Evolutionary conservation across 1,140 invertebrate genomes (phyloP).

Genomic region (Zaprionus taronus): DNA sequence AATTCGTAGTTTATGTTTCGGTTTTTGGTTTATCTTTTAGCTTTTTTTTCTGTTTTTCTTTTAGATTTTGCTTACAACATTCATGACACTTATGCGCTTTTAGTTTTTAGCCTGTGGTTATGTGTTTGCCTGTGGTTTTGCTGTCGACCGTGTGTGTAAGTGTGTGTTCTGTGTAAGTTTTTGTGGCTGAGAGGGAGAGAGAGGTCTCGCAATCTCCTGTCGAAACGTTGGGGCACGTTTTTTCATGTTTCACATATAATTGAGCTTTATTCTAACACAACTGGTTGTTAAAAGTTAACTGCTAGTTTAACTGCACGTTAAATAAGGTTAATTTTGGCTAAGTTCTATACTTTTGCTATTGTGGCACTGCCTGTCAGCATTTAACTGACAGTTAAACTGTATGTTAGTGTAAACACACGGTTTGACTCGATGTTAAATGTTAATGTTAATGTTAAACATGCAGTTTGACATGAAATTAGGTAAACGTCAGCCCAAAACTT

Average conservation of each 20-base stretch:
- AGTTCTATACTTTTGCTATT: background rate
- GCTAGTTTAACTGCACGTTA: background rate
- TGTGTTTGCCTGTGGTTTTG: slow-evolving; percentile 15
- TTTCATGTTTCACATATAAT: slow-evolving; percentile 2
- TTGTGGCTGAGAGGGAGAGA: slow-evolving; percentile 17
- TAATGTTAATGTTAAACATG: background rate
- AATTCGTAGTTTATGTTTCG: slow-evolving; percentile 40
- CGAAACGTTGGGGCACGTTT: slow-evolving; percentile 9
- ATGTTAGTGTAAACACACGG: background rate
- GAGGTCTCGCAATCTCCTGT: slow-evolving; percentile 1
- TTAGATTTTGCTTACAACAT: slow-evolving; percentile 66
- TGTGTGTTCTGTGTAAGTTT: slow-evolving; percentile 32
- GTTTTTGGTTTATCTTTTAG: slow-evolving; percentile 14
- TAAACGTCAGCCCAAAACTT: background rate
- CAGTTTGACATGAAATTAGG: background rate
- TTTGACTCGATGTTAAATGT: background rate
- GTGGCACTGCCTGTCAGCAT: background rate
- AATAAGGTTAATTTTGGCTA: background rate
- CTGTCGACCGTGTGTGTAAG: background rate
- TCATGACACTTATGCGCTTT: slow-evolving; percentile 48
- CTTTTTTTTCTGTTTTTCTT: slow-evolving; percentile 38
- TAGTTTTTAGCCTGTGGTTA: slow-evolving; percentile 24
- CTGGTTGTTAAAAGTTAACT: slow-evolving; percentile 9
- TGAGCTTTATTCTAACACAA: background rate
- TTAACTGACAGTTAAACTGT: background rate